Base-by-base conservation (phyloP, 2,888 invertebrate species). In the Archips xylosteana region DNA sequence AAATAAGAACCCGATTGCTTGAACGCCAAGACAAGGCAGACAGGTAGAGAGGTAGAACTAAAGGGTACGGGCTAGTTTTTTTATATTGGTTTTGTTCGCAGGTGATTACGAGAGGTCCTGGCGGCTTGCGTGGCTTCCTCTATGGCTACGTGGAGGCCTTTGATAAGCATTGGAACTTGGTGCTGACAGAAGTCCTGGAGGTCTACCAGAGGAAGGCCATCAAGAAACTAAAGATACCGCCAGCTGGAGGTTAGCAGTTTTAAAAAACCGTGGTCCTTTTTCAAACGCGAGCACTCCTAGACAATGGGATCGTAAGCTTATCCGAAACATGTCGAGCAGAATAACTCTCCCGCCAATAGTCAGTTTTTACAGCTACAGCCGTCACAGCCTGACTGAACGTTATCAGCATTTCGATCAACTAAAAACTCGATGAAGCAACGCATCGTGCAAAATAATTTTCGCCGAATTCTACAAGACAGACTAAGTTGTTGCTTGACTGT, bases 91-190 rank as follows among this genome's bases (percentile, higher is more conserved):
- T 57, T 57, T 57, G 32, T 57, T 77, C 77, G 4, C 92, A 97
- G 96, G 96, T 98, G 60, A 95, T 96, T 83, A 97, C 97, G 0
- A 95, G 99, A 70, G 96, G 96, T 79, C 96, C 96, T 36, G 94
- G 92, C 51, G 96, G 96, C 12, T 91, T 98, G 36, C 95, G 98
- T 71, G 98, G 99, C 3, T 95, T 95, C 75, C 95, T 98, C 75
- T 95, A 96, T 76, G 99, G 97, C 0, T 97, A 95, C 79, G 90
- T 99, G 39, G 95, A 96, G 23, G 97, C 97, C 2, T 99, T 98
- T 89, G 99, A 99, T 91, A 98, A 97, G 85, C 98, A 98, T 87
- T 98, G 98, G 97, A 99, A 99, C 91, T 88, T 99, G 80, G 97
- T 97, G 5, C 91, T 99, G 69, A 95, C 95, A 72, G 97, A 98